A percentile compares a stretch with the other conserved stretches of the same genome.
Conservation (phyloP, 1,140 invertebrate species). For the Tetragnatha versicolor region DNA sequence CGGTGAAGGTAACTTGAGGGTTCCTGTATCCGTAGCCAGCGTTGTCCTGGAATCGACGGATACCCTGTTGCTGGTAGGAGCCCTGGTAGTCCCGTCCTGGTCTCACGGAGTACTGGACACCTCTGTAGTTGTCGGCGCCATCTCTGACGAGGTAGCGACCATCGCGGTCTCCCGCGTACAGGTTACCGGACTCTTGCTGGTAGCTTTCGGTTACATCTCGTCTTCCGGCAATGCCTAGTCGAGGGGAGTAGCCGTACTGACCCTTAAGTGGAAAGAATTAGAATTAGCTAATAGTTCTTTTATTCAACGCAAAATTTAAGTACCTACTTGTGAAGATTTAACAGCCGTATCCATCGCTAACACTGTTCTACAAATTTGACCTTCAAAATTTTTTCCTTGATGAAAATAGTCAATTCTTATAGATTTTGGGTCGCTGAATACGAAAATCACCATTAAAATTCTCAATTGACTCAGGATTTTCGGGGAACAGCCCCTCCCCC, state of each 20-base stretch:
- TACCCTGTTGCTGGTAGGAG: neutral
- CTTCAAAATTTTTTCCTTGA: too few relatives aligned
- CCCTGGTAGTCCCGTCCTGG: neutral
- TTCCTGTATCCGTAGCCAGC: neutral
- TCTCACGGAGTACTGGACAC: neutral
- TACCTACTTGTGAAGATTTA: too few relatives aligned
- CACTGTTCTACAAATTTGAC: too few relatives aligned
- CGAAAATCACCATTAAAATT: too few relatives aligned
- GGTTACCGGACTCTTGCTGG: constrained; percentile 18
- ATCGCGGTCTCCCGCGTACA: constrained; percentile 15
- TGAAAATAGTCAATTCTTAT: too few relatives aligned
- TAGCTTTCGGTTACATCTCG: neutral
- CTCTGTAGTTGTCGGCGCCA: neutral
- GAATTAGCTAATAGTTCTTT: too few relatives aligned
- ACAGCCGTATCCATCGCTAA: neutral
- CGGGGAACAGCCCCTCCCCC: too few relatives aligned
- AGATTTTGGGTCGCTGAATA: too few relatives aligned
- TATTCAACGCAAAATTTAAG: too few relatives aligned
- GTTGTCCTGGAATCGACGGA: constrained; percentile 9
- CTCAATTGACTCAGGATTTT: too few relatives aligned
- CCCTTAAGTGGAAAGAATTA: neutral
- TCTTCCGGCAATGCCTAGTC: neutral
- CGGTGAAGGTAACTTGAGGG: constrained; percentile 6
- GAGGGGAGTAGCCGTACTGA: neutral
- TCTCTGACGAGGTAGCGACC: constrained; percentile 24